Conservation (phyloP, 2,113 vertebrate genomes). For the Hyperopisus bebe region DNA sequence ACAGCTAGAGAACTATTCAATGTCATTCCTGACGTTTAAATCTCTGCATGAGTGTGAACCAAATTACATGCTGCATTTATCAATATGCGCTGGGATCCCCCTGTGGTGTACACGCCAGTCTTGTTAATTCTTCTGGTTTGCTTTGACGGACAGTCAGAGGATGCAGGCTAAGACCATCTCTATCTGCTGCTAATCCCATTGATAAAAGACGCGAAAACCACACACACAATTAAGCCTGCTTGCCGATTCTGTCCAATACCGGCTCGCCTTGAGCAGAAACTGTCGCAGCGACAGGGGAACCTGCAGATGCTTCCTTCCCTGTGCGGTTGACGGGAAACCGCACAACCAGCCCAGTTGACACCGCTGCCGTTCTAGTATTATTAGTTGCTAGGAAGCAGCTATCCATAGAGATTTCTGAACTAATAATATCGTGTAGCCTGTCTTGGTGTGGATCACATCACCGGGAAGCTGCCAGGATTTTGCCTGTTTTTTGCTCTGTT, state of each 20-base stretch:
- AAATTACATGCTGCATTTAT: constrained; percentile 14
- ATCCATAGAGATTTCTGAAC: not conserved
- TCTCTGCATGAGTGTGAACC: not conserved
- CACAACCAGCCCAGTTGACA: not conserved
- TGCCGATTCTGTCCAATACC: not conserved
- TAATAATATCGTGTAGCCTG: not conserved
- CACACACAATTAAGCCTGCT: not conserved
- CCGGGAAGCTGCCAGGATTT: not conserved
- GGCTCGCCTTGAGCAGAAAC: not conserved
- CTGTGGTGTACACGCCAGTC: not conserved
- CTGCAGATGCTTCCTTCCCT: not conserved
- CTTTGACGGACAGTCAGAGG: not conserved
- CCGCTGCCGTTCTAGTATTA: not conserved
- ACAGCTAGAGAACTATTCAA: not conserved
- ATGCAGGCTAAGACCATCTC: not conserved
- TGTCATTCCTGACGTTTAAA: not conserved
- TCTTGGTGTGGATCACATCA: not conserved
- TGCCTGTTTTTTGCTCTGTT: not conserved
- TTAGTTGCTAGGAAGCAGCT: not conserved
- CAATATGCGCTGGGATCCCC: not conserved
- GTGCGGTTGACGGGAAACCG: not conserved
- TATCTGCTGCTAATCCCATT: constrained; percentile 1
- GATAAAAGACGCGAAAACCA: not conserved
- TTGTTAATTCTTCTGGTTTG: not conserved
- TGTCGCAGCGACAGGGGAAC: not conserved